Base-by-base conservation (phyloP, 1,140 invertebrate genomes). In the Zaprionus africanus region DNA sequence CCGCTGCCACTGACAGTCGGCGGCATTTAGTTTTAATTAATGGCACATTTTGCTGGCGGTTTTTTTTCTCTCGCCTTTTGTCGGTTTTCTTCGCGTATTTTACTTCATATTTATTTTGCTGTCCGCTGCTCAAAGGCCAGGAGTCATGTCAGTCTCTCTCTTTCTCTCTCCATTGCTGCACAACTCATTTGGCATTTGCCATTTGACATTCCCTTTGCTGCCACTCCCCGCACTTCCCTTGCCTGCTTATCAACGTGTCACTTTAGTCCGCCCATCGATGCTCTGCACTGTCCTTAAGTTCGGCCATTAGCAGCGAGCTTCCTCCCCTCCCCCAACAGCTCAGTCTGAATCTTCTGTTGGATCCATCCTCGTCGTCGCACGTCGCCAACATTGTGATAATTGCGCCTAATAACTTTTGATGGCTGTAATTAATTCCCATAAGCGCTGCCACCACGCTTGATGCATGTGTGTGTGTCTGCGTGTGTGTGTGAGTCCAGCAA, bases 11-110 rank as follows among this genome's bases (percentile, higher is more conserved):
- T 87, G 82, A 86, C 82, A 86, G 82, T 28, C 81, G 76, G 70
- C 70, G 85, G 85, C 85, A 90, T 90, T 90, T 90, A 90, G 82
- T 90, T 90, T 90, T 90, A 90, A 90, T 90, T 90, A 90, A 90
- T 90, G 85, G 85, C 81, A 66, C 76, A 79, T 85, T 90, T 67
- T 75, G 76, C 64, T 75, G 68, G 70, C 69, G 69, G 83, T 81
- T 67, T 65, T 77, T 81, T 72, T 34, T 38, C 13, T 43, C 41
- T n/a, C 41, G 41, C 41, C 41, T 31, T 60, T 43, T 62, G 12
- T 34, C 17, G 19, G 38, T 53, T 12, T 63, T 63, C 7, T 41
- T 41, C 19, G 46, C 26, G 41, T 66, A 53, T 43, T 15, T 19
- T 49, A 12, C 9, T 46, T 59, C 43, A 51, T 51, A 51, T 51